phyloP scores from a whole-genome alignment of 2,888 invertebrate species.

The Platycheirus albimanus region DNA sequence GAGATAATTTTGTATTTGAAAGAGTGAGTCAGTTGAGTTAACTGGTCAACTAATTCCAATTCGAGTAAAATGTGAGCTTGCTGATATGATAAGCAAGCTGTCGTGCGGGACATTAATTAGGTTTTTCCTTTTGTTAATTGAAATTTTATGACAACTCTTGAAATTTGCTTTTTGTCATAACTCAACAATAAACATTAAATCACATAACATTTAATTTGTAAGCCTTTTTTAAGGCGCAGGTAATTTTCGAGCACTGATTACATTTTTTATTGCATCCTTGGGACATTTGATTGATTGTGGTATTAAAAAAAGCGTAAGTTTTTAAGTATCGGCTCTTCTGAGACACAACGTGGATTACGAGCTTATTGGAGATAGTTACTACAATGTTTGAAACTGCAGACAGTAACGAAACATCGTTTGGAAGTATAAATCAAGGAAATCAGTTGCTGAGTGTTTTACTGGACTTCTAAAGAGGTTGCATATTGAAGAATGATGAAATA shows the following conservation, averaged over 20 bases:
- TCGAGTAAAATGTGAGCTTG: slow-evolving; percentile 13
- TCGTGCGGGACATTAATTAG: slow-evolving; percentile 33
- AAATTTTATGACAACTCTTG: slow-evolving; percentile 50
- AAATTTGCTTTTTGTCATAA: slow-evolving; percentile 24
- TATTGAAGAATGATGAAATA: too few species aligned
- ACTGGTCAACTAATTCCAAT: slow-evolving; percentile 22
- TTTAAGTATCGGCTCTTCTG: too few species aligned
- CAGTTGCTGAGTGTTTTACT: too few species aligned
- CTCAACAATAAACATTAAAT: slow-evolving; percentile 40
- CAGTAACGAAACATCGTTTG: too few species aligned
- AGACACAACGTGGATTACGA: too few species aligned
- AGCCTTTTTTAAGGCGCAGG: slow-evolving; percentile 36
- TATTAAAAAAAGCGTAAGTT: not conserved
- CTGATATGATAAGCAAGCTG: slow-evolving; percentile 29
- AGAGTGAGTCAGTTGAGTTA: too few species aligned
- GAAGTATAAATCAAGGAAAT: too few species aligned
- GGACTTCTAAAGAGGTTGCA: too few species aligned
- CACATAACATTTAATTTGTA: slow-evolving; percentile 37
- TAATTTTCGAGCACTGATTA: slow-evolving; percentile 8
- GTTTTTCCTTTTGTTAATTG: slow-evolving; percentile 57
- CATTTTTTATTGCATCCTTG: slow-evolving; percentile 18
- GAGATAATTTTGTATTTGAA: not conserved
- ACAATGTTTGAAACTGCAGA: too few species aligned
- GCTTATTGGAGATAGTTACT: too few species aligned
- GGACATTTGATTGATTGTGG: slow-evolving; percentile 22